Evolutionary conservation across 2,797 vertebrate species (phyloP).

Genomic region (Lophius americanus): DNA sequence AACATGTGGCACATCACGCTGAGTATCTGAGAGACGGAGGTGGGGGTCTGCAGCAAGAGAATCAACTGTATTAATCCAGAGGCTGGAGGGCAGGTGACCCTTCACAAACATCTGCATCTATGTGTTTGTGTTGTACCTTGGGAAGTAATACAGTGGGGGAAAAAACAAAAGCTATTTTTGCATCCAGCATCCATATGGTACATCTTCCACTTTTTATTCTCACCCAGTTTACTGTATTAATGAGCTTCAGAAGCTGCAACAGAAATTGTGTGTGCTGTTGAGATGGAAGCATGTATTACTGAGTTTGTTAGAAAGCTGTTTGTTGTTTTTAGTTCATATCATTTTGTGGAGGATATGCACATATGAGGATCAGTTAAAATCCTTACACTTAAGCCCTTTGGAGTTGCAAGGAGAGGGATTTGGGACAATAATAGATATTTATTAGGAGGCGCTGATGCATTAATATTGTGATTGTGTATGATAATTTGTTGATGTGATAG

Average conservation of each 20-base stretch:
- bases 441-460: not conserved
- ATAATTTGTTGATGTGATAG: not conserved
- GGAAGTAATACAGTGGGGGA: conserved; percentile 28
- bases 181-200: conserved; percentile 35
- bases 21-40: conserved; percentile 2
- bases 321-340: conserved; percentile 18
- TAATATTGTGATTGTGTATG: not conserved
- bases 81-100: conserved; percentile 34
- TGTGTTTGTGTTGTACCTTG: conserved; percentile 36
- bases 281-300: not conserved
- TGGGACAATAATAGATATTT: conserved; percentile 1
- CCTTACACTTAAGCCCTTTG: conserved; percentile 20
- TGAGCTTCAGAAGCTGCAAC: conserved; percentile 27
- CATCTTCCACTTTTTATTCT: conserved; percentile 33
- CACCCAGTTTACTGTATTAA: conserved; percentile 30
- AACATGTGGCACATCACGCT: not conserved
- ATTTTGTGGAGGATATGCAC: conserved; percentile 17
- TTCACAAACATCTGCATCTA: conserved; percentile 28
- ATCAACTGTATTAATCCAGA: not conserved
- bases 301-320: conserved; percentile 30
- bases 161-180: conserved; percentile 49
- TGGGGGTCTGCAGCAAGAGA: conserved; percentile 12
- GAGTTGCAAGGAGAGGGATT: conserved; percentile 28
- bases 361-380: conserved; percentile 31
- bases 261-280: conserved; percentile 7